Evolutionary conservation across 2,888 invertebrate genomes (phyloP).

Genomic region (Oscheius myriophilus): DNA sequence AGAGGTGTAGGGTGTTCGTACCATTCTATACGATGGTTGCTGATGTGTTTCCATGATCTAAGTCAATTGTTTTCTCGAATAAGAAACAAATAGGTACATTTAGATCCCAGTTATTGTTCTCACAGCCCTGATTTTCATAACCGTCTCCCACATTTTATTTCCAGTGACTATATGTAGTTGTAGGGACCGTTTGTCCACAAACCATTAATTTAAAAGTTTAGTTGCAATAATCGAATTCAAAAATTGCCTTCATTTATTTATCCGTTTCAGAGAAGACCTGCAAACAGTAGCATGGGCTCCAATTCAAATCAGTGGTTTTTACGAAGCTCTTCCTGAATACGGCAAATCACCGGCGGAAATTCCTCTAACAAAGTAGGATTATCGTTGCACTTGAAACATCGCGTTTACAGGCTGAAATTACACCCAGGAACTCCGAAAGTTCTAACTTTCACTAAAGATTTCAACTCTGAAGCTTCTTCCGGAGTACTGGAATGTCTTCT

Average conservation of each 20-base stretch:
- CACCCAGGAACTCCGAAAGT: constrained; percentile 51
- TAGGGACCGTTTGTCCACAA: too few species aligned
- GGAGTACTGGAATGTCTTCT: constrained; percentile 40
- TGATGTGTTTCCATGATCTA: too few species aligned
- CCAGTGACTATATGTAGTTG: too few species aligned
- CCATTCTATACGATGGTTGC: too few species aligned
- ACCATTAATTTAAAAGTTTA: too few species aligned
- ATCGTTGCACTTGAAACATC: neutral
- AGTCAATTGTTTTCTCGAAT: too few species aligned
- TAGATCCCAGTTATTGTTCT: too few species aligned
- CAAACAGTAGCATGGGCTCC: constrained; percentile 44
- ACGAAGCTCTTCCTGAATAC: constrained; percentile 42
- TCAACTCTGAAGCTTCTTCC: neutral
- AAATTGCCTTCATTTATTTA: neutral
- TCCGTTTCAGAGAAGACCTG: constrained; percentile 30
- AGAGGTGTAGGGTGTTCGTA: too few species aligned
- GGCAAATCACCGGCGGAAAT: constrained; percentile 15
- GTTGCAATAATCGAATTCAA: too few species aligned
- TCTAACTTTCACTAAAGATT: constrained; percentile 38
- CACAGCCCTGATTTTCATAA: too few species aligned
- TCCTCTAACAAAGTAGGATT: constrained; percentile 9
- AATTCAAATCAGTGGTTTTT: constrained; percentile 33
- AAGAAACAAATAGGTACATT: too few species aligned
- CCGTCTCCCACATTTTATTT: too few species aligned
- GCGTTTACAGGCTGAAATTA: constrained; percentile 36